Percentiles rank a stretch among this genome's conserved stretches.
Evolutionary conservation across 2,797 vertebrate species (phyloP).

Genomic region (Allochrocebus solatus): DNA sequence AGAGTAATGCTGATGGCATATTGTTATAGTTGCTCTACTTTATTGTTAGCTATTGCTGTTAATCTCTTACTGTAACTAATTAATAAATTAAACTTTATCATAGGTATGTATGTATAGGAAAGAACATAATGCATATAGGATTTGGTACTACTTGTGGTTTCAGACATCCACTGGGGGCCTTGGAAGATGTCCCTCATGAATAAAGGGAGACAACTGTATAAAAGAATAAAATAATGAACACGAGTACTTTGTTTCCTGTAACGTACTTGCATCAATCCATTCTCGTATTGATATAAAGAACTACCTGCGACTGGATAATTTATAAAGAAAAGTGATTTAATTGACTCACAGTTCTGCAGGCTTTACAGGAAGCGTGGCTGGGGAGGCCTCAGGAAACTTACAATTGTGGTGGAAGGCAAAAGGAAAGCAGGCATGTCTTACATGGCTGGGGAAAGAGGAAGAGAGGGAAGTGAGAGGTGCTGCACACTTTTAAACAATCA

Average conservation of each 20-base stretch:
- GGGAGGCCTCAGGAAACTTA: background rate
- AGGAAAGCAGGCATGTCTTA: background rate
- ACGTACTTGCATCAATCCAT: background rate
- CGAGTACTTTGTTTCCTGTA: background rate
- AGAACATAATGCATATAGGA: background rate
- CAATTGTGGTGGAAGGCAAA: background rate
- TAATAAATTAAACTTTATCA: background rate
- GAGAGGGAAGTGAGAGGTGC: background rate
- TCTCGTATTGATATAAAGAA: background rate
- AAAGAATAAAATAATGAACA: background rate
- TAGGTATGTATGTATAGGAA: background rate
- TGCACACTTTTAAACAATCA: background rate
- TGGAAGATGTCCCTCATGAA: background rate
- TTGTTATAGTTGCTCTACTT: background rate
- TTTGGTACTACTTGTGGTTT: background rate
- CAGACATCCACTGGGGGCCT: background rate
- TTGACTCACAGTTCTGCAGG: background rate
- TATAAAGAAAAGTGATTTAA: background rate
- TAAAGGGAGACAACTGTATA: background rate
- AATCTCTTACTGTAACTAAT: background rate
- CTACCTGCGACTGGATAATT: background rate
- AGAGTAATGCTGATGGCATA: background rate
- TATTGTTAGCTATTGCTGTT: background rate
- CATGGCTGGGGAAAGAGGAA: background rate
- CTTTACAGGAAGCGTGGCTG: background rate